Evolutionary conservation across 2,797 vertebrate genomes (phyloP), one percentile per base, ranked within the genome.

Genomic region (Sebastes diploproa): DNA sequence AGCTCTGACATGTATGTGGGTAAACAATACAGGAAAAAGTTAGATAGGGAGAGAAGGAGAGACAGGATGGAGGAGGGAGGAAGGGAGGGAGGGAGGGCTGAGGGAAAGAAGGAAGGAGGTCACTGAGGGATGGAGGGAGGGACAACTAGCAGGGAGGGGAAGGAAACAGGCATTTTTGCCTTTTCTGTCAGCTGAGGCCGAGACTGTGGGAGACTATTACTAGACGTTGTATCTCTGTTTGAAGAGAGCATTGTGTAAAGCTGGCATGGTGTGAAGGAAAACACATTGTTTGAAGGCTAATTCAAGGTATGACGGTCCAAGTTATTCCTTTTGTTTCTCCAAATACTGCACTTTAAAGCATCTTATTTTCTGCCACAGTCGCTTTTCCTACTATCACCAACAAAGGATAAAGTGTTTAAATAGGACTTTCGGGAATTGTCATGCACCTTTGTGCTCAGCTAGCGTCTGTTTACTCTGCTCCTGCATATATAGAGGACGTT

Each of bases 1-100:
- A 96, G 95, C 95, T 96, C 95, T 96, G 96, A 97, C 96, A 96
- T 96, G 95, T 96, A 96, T 95, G 95, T 96, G 94, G 93, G 94
- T 97, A 97, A 97, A 98, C 96, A 96, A 94, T 94, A 94, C 93
- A 79, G 86, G 89, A 86, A 91, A 91, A 88, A 79, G 77, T 83
- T 59, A 87, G 86, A 91, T 86, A 87, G 77, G 64, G 77, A 78
- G 75, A 64, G 68, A 71, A 50, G 66, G 67, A 72, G 75, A 67
- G 62, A 65, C 62, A 55, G 70, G 77, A 50, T 1, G 38, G 18
- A 18, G 42, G 63, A 55, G 9, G 56, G 77, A 46, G 65, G 54
- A 14, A 32, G 30, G 34, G 4, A 32, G 27, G 14, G 68, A 66
- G 66, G 71, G 50, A 25, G 73, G 59, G 55, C 46, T 34, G 70